Evolutionary conservation across 2,888 invertebrate genomes (phyloP), one percentile per base, ranked within the genome.

Genomic region (Rotaria macrura): DNA sequence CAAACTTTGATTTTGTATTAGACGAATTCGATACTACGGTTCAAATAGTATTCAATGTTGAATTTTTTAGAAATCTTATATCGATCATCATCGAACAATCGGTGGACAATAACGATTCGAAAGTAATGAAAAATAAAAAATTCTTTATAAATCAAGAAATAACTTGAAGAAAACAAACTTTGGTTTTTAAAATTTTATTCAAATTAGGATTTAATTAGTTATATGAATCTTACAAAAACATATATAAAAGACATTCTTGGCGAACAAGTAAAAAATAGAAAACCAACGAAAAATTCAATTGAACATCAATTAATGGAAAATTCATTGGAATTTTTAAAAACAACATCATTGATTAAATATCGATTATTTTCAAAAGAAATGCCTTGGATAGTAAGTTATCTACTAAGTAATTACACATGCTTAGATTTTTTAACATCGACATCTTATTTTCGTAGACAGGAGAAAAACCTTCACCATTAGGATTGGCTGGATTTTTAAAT

Each of bases 311-410:
- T 79, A 25, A 79, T 43, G 74, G 43, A 38, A 9, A 79, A 43
- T 23, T 43, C 40, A 9, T 25, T 43, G 25, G 38, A 79, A 34
- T 79, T 43, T 38, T 25, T 79, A 1, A 79, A 79, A 79, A 43
- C 25, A 1, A n/a, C 40, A 6, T 40, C 74, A 79, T 40, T 79
- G 25, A 79, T 79, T 43, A 79, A 79, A 43, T 79, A 79, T 79
- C 74, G 74, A 79, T 79, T 79, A 5, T 79, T 43, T 79, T 40
- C 74, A 43, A 43, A 79, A 43, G 74, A 79, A 38, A 79, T 79
- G 74, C 74, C 74, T 25, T 79, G 74, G 74, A 79, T 25, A 79
- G 74, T 79, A 79, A 25, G 74, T 79, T 29, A 10, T 4, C 4
- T 52, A 1, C 1, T 52, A 12, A 4, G 4, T 52, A 52, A 52